Conservation (phyloP, 2,888 invertebrate species). For the Choreutis nemorana region DNA sequence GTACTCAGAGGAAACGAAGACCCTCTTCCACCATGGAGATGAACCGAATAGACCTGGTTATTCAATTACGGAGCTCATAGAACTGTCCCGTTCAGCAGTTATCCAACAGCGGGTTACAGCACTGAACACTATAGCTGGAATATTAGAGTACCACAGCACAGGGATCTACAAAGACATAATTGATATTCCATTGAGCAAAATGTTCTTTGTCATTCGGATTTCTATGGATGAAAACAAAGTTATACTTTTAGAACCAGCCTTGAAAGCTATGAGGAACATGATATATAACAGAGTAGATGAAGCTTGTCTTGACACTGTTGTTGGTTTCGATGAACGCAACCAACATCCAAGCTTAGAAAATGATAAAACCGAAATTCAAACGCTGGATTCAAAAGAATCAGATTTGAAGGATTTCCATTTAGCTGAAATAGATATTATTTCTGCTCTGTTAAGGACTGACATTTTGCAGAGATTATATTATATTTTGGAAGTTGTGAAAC, state of each 20-base stretch:
- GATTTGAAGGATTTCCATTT: constrained; percentile 88
- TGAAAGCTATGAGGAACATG: constrained; percentile 78
- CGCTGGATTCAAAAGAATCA: constrained; percentile 57
- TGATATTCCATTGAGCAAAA: constrained; percentile 78
- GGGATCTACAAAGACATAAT: constrained; percentile 82
- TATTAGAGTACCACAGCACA: constrained; percentile 73
- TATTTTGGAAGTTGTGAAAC: constrained; percentile 74
- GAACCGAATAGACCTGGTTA: constrained; percentile 93
- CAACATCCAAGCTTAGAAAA: constrained; percentile 68
- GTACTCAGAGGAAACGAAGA: constrained; percentile 59
- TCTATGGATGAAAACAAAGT: constrained; percentile 85
- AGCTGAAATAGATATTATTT: constrained; percentile 82
- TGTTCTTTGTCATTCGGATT: constrained; percentile 82
- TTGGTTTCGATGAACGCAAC: constrained; percentile 71
- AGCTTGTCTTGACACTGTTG: constrained; percentile 72
- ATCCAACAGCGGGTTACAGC: constrained; percentile 86
- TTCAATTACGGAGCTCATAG: constrained; percentile 86
- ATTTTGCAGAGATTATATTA: constrained; percentile 79
- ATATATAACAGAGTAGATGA: constrained; percentile 83
- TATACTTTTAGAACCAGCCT: constrained; percentile 76
- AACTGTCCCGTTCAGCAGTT: constrained; percentile 78
- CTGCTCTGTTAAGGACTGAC: constrained; percentile 76
- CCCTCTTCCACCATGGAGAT: constrained; percentile 91
- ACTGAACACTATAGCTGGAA: constrained; percentile 79
- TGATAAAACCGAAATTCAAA: constrained; percentile 60